These are phyloP conservation scores for Syrrhaptes paradoxus DNA, from an alignment of 2,113 vertebrate genomes.

Conservation along the genomic window DNA sequence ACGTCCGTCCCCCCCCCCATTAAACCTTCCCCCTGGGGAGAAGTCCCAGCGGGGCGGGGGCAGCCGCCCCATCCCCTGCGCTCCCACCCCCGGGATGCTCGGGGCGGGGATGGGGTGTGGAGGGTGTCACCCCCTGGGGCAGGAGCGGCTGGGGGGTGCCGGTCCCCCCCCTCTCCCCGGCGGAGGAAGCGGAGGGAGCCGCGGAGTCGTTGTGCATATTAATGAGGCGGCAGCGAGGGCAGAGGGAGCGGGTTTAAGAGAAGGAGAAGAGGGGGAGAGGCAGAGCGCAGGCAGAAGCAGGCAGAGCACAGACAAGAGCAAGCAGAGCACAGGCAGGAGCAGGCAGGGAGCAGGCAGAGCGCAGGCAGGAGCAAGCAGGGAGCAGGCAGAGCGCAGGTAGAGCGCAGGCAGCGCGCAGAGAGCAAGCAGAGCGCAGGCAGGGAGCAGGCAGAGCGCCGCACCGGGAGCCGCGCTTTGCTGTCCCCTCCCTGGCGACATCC, in stretches of 20 bases:
- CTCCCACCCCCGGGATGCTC: not conserved
- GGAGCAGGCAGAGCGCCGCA: not conserved
- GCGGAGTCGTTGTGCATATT: conserved; percentile 90
- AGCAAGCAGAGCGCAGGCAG: not conserved
- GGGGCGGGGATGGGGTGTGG: not conserved
- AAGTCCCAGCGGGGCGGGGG: not conserved
- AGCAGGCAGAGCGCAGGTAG: not conserved
- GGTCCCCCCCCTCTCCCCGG: not conserved
- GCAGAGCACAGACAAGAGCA: not conserved
- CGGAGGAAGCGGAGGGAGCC: conserved; percentile 83
- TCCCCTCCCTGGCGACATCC: not conserved
- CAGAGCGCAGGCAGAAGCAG: conserved; percentile 5
- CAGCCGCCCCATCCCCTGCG: not conserved
- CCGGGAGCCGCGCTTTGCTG: not conserved
- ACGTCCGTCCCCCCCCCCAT: not conserved
- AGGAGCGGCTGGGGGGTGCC: not conserved
- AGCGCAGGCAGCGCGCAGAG: not conserved
- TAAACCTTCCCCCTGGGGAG: not conserved
- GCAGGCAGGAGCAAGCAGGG: too few relatives aligned
- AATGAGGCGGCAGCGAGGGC: conserved; percentile 85
- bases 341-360: not conserved
- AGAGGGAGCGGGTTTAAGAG: conserved; percentile 87
- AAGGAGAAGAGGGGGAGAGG: conserved; percentile 68
- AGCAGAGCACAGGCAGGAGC: not conserved
- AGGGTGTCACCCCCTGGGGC: not conserved